Percentiles rank a stretch among this genome's conserved stretches.
Evolutionary conservation across 2,113 vertebrate species (phyloP).

Genomic region (Montifringilla adamsi): DNA sequence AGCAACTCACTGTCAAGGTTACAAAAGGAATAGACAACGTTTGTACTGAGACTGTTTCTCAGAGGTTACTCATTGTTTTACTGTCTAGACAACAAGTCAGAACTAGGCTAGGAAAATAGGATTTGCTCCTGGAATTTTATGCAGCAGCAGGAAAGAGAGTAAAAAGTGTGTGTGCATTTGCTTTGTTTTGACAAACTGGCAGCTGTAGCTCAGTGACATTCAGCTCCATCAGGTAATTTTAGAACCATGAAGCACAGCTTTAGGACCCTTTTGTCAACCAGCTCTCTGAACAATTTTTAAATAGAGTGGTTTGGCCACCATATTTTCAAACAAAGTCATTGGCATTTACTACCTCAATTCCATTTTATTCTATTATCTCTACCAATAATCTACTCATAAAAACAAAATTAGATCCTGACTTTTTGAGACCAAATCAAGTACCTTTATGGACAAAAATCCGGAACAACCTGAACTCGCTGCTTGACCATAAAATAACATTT

Average conservation of each 20-base stretch:
- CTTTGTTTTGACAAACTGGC: constrained; percentile 17
- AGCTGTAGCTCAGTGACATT: neutral
- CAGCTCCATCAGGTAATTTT: neutral
- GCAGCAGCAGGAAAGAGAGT: neutral
- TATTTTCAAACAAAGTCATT: neutral
- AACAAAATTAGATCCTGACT: neutral
- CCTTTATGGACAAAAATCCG: accelerated
- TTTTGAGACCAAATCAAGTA: neutral
- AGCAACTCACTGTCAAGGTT: constrained; percentile 45
- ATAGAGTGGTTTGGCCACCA: neutral
- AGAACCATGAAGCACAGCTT: neutral
- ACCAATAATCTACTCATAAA: neutral
- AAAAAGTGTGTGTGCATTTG: neutral
- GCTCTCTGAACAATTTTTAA: neutral
- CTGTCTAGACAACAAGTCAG: constrained; percentile 25
- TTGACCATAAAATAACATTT: neutral
- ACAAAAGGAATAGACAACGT: constrained; percentile 38
- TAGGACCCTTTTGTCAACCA: neutral
- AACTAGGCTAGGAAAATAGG: neutral
- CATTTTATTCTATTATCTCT: neutral
- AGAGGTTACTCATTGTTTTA: constrained; percentile 25
- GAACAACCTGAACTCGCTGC: neutral
- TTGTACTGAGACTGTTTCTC: neutral
- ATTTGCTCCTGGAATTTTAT: neutral
- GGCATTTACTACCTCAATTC: neutral